Evolutionary conservation across 1,140 invertebrate genomes (phyloP).

Genomic region (Brachystomella parvula): DNA sequence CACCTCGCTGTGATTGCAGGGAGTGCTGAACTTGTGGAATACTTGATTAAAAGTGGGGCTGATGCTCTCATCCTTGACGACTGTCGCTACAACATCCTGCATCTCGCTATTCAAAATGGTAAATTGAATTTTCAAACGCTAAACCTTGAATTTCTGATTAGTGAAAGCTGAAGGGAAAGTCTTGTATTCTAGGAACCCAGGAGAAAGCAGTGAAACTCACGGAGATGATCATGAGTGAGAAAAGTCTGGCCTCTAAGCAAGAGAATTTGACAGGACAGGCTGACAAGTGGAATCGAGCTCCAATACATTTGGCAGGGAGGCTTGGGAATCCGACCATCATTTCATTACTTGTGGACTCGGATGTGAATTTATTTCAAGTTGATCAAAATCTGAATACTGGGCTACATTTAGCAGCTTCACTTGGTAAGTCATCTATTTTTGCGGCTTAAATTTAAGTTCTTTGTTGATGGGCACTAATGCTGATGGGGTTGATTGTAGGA

Average conservation of each 20-base stretch:
- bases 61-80: neutral
- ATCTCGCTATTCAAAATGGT: conserved; percentile 12
- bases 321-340: neutral
- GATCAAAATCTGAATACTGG: conserved; percentile 4
- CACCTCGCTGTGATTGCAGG: conserved; percentile 11
- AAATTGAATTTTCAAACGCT: neutral
- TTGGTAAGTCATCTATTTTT: neutral
- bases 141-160: neutral
- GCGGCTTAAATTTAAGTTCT: neutral
- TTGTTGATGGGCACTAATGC: neutral
- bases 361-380: conserved; percentile 9
- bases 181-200: neutral
- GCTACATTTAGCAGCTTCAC: conserved; percentile 3
- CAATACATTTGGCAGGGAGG: conserved; percentile 6
- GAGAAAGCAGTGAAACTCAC: neutral
- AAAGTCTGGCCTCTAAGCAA: neutral
- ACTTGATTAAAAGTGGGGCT: conserved; percentile 7
- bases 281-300: conserved; percentile 6
- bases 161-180: too few relatives aligned
- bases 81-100: neutral
- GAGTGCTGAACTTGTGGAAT: conserved; percentile 7
- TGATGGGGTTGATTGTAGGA: neutral
- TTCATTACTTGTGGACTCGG: neutral
- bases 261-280: neutral
- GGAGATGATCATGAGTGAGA: neutral